A percentile compares a stretch with the other conserved stretches of the same genome.
Evolutionary conservation across 2,797 vertebrate genomes (phyloP).

Genomic region (Sebastes flavidus): DNA sequence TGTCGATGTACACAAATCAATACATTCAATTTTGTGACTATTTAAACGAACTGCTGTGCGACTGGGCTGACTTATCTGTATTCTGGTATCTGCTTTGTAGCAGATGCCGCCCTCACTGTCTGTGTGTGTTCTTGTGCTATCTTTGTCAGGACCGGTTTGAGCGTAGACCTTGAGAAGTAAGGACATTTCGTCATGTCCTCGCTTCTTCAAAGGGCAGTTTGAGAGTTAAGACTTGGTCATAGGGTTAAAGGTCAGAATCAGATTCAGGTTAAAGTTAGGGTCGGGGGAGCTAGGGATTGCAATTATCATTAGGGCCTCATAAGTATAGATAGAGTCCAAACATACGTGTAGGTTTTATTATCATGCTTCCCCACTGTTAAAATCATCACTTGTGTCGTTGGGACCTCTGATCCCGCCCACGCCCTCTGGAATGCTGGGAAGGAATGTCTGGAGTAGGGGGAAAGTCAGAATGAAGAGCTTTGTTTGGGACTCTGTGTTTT

Average conservation of each 20-base stretch:
- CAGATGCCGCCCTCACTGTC: not conserved
- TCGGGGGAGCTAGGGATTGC: not conserved
- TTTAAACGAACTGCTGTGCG: too few species aligned
- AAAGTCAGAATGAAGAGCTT: constrained; percentile 62
- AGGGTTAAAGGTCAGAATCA: not conserved
- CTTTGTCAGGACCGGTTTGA: not conserved
- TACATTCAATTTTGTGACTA: too few species aligned
- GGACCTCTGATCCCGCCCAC: constrained; percentile 69
- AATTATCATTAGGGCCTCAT: not conserved
- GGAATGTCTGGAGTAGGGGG: constrained; percentile 70
- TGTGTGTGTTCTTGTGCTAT: not conserved
- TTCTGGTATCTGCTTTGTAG: not conserved
- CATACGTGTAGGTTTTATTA: constrained; percentile 48
- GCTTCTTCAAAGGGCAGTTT: not conserved
- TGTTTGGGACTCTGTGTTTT: constrained; percentile 62
- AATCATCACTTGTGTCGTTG: constrained; percentile 55
- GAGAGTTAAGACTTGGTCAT: not conserved
- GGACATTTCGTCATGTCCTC: not conserved
- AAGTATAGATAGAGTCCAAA: not conserved
- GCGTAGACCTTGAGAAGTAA: not conserved
- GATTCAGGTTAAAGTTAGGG: not conserved
- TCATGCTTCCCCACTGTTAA: constrained; percentile 47
- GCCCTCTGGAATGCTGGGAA: constrained; percentile 67
- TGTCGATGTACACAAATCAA: too few species aligned
- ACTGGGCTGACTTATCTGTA: not conserved